Percentiles rank a stretch among this genome's conserved stretches.
phyloP scores from a whole-genome alignment of 2,797 vertebrate genomes.

The Clarias laeviceps region DNA sequence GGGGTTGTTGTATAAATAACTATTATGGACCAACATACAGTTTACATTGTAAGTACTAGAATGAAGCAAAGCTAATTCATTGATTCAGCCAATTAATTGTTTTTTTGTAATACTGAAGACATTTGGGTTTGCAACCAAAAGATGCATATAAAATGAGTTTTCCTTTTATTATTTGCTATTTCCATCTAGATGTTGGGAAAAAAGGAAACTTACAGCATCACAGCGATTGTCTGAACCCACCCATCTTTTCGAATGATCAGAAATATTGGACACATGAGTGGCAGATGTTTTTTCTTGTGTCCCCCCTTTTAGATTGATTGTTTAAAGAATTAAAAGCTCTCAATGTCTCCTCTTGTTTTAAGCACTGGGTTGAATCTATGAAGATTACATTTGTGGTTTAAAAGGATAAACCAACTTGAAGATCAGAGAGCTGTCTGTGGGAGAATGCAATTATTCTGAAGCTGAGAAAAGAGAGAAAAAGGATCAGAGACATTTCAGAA shows the following conservation, averaged over 20 bases:
- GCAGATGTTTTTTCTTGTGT: background rate
- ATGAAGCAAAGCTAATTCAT: background rate
- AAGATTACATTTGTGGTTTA: background rate
- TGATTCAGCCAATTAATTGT: background rate
- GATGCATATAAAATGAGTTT: background rate
- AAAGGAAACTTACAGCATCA: background rate
- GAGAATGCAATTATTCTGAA: background rate
- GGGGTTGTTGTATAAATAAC: slow-evolving; percentile 54
- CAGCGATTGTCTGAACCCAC: background rate
- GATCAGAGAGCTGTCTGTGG: too few species aligned
- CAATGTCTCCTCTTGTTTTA: background rate
- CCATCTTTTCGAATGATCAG: background rate
- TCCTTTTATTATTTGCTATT: background rate
- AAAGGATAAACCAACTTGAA: too few species aligned
- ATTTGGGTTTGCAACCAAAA: background rate
- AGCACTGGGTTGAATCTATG: background rate
- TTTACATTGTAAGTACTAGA: background rate
- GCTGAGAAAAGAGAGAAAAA: background rate
- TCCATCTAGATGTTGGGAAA: background rate
- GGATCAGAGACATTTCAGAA: too few species aligned
- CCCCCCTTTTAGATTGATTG: background rate
- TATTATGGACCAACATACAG: background rate
- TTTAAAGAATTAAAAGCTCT: background rate
- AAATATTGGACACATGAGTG: too few species aligned
- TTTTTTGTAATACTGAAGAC: background rate